Conservation (phyloP, 2,797 vertebrate genomes). For the Hyperoplus immaculatus region DNA sequence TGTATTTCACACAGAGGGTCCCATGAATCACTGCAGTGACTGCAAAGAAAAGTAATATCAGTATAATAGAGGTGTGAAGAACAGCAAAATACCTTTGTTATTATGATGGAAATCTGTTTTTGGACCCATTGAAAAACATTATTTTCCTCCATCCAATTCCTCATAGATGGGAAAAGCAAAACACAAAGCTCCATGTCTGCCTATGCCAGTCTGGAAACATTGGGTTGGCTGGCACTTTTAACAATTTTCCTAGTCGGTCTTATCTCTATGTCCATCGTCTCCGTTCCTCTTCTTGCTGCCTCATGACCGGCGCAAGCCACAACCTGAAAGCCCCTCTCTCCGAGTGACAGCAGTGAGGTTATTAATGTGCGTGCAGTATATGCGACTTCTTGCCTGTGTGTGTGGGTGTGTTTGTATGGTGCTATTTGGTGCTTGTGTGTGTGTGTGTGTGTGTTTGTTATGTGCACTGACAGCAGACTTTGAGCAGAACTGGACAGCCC, state of each 20-base stretch:
- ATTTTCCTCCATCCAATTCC: conserved; percentile 24
- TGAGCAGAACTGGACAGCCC: conserved; percentile 49
- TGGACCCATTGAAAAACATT: conserved; percentile 3
- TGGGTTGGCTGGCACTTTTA: conserved; percentile 38
- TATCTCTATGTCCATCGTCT: conserved; percentile 31
- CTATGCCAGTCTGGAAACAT: conserved; percentile 41
- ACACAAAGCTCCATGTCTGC: background rate
- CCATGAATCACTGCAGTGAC: conserved; percentile 30
- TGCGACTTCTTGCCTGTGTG: conserved; percentile 25
- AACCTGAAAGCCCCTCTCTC: conserved; percentile 47
- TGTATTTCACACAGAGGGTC: conserved; percentile 26
- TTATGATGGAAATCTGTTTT: conserved; percentile 9
- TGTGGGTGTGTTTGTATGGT: conserved; percentile 34
- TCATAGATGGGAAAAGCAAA: conserved; percentile 28
- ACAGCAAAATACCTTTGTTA: conserved; percentile 20
- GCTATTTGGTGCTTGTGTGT: background rate
- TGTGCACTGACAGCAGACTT: conserved; percentile 49
- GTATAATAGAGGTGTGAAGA: conserved; percentile 1
- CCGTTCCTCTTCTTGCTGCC: conserved; percentile 47
- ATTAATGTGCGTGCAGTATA: conserved; percentile 49
- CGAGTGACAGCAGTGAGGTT: conserved; percentile 60
- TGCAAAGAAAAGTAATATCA: conserved; percentile 3
- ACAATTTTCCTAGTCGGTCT: conserved; percentile 26
- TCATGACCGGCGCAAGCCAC: conserved; percentile 41
- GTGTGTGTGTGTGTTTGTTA: conserved; percentile 30